A percentile compares a stretch with the other conserved stretches of the same genome.
These are phyloP conservation scores for Xenopus borealis DNA, from an alignment of 2,113 vertebrate species.

Conservation along the genomic window DNA sequence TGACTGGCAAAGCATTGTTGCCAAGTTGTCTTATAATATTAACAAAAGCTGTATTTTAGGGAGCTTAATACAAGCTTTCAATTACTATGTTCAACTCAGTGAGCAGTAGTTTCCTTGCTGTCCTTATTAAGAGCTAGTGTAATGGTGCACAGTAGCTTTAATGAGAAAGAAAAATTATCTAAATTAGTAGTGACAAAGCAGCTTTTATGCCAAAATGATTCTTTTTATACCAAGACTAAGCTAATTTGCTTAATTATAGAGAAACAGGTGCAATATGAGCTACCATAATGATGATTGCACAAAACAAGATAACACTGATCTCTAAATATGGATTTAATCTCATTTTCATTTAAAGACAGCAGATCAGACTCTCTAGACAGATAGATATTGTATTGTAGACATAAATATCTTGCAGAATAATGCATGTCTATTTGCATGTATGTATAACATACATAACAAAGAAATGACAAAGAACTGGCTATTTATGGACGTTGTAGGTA, in stretches of 20 bases:
- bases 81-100: slow-evolving; percentile 51
- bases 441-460: too few species aligned
- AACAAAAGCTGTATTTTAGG: slow-evolving; percentile 51
- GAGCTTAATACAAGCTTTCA: slow-evolving; percentile 50
- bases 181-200: slow-evolving; percentile 54
- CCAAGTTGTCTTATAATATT: slow-evolving; percentile 54
- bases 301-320: slow-evolving; percentile 2
- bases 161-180: slow-evolving; percentile 52
- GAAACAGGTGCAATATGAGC: slow-evolving; percentile 15
- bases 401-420: too few species aligned
- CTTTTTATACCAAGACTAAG: slow-evolving; percentile 48
- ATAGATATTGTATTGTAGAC: too few species aligned
- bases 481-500: too few species aligned
- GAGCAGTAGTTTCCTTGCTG: slow-evolving; percentile 54
- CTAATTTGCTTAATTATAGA: slow-evolving; percentile 47
- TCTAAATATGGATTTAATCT: background rate
- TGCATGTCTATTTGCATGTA: too few species aligned
- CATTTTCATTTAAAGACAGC: too few species aligned
- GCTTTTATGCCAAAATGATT: slow-evolving; percentile 47
- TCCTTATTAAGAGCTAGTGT: slow-evolving; percentile 52
- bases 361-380: too few species aligned
- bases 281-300: slow-evolving; percentile 16
- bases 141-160: slow-evolving; percentile 52
- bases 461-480: too few species aligned
- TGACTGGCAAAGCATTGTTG: slow-evolving; percentile 47